Base-by-base conservation (phyloP, 2,797 vertebrate species). In the Fringilla coelebs region DNA sequence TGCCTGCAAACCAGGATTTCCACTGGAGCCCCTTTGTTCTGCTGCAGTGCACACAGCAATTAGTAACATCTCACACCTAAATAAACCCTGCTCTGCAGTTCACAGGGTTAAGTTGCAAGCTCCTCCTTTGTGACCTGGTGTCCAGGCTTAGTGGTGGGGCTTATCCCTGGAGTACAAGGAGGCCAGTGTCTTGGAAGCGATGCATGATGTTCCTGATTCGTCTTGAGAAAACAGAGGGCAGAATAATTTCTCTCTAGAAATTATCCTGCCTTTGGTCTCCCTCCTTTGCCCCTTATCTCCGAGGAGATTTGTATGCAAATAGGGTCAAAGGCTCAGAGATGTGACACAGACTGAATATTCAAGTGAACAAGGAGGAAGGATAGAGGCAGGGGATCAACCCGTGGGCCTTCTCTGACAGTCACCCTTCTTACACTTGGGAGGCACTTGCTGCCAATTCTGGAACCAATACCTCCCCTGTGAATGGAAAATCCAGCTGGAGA, bases 401-500 rank as follows among this genome's bases (percentile, higher is more conserved):
- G 1, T 88, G 54, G 80, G 77, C 83, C 80, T 77, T 89, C 76
- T 40, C 85, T 91, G 77, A 85, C 61, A 72, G 74, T 90, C 61
- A 51, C 74, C 26, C 24, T 32, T 87, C 77, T 93, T 92, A 65
- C 38, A 26, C 63, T 80, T 54, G 36, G 55, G 65, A 95, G 61
- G 83, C 57, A 87, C 77, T 95, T 93, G 88, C 52, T 93, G 74
- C 61, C 0, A 0, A 72, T 92, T 95, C 85, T 92, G 85, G 81
- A 85, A 90, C 67, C 38, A 84, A 19, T 85, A 89, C 40, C 31
- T 85, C 57, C 46, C 48, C 29, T 65, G 72, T 87, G 96, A 94
- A 96, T 94, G 78, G 85, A 77, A 89, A 90, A 94, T 90, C 83
- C 94, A 96, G 74, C 90, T 96, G 95, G 89, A 90, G 72, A 93